Evolutionary conservation across 2,113 vertebrate species (phyloP).

Genomic region (Callionymus lyra): DNA sequence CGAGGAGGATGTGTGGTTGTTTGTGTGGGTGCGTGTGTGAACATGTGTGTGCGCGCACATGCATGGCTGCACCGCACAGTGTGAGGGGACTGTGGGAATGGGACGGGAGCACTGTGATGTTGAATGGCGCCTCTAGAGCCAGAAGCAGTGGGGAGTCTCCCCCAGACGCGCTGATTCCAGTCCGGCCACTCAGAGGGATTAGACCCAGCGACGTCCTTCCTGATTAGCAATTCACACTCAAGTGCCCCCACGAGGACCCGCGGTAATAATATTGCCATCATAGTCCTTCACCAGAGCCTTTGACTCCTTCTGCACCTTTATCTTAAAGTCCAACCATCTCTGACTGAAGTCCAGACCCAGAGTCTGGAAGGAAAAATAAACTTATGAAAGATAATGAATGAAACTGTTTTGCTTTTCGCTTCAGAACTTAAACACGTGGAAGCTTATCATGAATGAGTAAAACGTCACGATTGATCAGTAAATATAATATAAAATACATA

Average conservation of each 20-base stretch:
- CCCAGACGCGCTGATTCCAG: slow-evolving; percentile 82
- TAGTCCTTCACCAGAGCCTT: slow-evolving; percentile 45
- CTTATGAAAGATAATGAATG: slow-evolving; percentile 6
- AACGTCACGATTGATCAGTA: too few relatives aligned
- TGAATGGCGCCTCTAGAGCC: slow-evolving; percentile 90
- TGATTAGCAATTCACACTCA: slow-evolving; percentile 96
- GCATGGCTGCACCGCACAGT: slow-evolving; percentile 72
- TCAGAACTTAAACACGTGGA: too few relatives aligned
- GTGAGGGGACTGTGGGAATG: slow-evolving; percentile 92
- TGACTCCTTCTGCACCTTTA: slow-evolving; percentile 11
- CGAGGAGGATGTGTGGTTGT: slow-evolving; percentile 70
- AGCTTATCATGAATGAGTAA: too few relatives aligned
- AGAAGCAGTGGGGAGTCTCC: slow-evolving; percentile 95
- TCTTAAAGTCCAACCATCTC: slow-evolving; percentile 14
- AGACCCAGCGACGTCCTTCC: slow-evolving; percentile 81
- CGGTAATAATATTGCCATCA: slow-evolving; percentile 90
- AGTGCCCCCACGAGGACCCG: slow-evolving; percentile 82
- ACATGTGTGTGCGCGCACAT: slow-evolving; percentile 23
- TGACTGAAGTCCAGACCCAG: too few relatives aligned
- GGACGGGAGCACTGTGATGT: slow-evolving; percentile 74
- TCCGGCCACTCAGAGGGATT: slow-evolving; percentile 93
- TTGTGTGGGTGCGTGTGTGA: slow-evolving; percentile 29
- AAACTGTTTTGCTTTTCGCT: slow-evolving; percentile 15
- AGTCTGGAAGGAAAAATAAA: too few relatives aligned
- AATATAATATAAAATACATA: too few relatives aligned